Evolutionary conservation across 2,888 invertebrate genomes (phyloP).

Genomic region (Athetis lepigone): DNA sequence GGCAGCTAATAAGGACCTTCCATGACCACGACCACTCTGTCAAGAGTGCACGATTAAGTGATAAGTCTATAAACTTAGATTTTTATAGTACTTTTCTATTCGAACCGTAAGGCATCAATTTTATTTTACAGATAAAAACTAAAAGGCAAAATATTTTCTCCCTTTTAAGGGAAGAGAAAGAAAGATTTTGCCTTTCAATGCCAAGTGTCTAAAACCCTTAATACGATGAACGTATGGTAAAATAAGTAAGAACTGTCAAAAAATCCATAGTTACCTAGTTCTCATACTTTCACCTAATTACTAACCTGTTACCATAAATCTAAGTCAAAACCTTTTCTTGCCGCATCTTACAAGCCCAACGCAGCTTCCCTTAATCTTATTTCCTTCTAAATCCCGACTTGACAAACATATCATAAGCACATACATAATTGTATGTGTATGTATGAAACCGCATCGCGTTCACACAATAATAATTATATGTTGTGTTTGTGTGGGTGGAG

Average conservation of each 20-base stretch:
- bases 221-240: too few species aligned
- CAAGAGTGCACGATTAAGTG: too few species aligned
- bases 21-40: too few species aligned
- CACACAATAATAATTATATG: slow-evolving; percentile 77
- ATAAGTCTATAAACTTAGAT: too few species aligned
- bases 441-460: slow-evolving; percentile 49
- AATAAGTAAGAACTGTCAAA: neutral
- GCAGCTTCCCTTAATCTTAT: slow-evolving; percentile 1
- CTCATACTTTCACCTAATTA: neutral
- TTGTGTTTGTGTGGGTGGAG: slow-evolving; percentile 79
- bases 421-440: slow-evolving; percentile 31
- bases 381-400: slow-evolving; percentile 5
- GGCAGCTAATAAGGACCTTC: too few species aligned
- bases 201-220: too few species aligned
- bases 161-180: too few species aligned
- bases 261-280: neutral
- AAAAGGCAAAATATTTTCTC: too few species aligned
- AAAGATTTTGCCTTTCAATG: too few species aligned
- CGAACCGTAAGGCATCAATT: too few species aligned
- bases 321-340: neutral
- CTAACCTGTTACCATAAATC: neutral
- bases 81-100: too few species aligned
- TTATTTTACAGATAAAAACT: too few species aligned
- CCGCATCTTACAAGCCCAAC: neutral
- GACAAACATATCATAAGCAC: slow-evolving; percentile 25